phyloP scores from a whole-genome alignment of 2,113 vertebrate genomes.

The Tachysurus fulvidraco region DNA sequence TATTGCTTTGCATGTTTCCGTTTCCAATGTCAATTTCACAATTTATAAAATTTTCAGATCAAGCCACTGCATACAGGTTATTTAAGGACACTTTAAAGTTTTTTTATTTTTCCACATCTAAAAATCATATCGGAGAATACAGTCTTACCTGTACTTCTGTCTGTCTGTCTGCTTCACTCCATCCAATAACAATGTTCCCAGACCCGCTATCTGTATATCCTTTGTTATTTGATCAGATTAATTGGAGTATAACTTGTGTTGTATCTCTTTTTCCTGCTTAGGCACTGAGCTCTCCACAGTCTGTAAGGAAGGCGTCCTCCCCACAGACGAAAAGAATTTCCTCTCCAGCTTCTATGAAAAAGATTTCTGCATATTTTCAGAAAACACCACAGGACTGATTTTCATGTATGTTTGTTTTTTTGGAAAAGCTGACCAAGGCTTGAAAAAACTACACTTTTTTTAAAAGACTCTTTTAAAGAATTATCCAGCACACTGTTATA shows the following conservation, averaged over 20 bases:
- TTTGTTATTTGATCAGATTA: neutral
- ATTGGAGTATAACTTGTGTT: neutral
- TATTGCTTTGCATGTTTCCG: neutral
- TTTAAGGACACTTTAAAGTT: neutral
- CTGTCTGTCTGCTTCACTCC: neutral
- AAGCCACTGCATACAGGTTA: neutral
- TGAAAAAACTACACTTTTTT: neutral
- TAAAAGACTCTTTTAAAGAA: conserved; percentile 13
- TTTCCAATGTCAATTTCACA: too few species aligned
- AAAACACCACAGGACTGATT: conserved; percentile 73
- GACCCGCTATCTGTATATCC: neutral
- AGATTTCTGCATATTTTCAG: conserved; percentile 90
- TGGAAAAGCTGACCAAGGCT: neutral
- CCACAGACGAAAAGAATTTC: conserved; percentile 67
- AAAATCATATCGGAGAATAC: neutral
- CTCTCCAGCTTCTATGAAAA: conserved; percentile 83
- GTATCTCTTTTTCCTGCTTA: neutral
- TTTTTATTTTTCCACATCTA: neutral
- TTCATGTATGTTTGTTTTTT: neutral
- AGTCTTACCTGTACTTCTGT: neutral
- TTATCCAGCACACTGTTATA: neutral
- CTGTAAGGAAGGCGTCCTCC: conserved; percentile 29
- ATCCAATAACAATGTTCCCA: neutral
- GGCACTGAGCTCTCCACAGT: conserved; percentile 19
- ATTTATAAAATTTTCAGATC: too few species aligned